phyloP scores from a whole-genome alignment of 2,888 invertebrate genomes.

The Pteria penguin region DNA sequence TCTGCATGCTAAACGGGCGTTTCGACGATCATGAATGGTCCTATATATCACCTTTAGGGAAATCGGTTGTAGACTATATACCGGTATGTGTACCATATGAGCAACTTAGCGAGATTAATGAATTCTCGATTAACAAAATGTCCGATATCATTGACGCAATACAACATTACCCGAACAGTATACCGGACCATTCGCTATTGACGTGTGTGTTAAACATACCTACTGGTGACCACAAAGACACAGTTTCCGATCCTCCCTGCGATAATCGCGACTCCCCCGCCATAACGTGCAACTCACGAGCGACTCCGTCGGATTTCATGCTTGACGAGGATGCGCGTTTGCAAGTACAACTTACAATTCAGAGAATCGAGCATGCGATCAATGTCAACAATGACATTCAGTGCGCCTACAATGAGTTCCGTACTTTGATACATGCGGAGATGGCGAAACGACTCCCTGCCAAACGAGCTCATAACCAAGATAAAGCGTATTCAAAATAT shows the following conservation, averaged over 20 bases:
- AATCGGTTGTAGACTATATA: conserved; percentile 10
- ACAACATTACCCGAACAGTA: neutral
- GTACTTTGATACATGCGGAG: neutral
- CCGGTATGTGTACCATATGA: conserved; percentile 18
- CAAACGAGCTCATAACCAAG: neutral
- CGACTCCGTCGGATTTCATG: neutral
- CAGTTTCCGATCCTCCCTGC: neutral
- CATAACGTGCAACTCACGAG: neutral
- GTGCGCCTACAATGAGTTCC: conserved; percentile 4
- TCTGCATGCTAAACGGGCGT: conserved; percentile 3
- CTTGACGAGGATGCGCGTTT: neutral
- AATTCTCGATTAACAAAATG: neutral
- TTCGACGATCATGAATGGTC: neutral
- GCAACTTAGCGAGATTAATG: neutral
- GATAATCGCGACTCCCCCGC: neutral
- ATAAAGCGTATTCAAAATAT: neutral
- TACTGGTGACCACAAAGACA: neutral
- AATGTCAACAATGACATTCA: neutral
- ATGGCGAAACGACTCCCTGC: neutral
- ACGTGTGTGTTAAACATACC: neutral
- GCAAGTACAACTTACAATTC: neutral
- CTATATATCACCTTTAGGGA: neutral
- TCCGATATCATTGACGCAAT: neutral
- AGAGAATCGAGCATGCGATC: conserved; percentile 11
- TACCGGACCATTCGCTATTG: conserved; percentile 12